Evolutionary conservation across 2,888 invertebrate genomes (phyloP), one percentile per base, ranked within the genome.

Genomic region (Troilus luridus): DNA sequence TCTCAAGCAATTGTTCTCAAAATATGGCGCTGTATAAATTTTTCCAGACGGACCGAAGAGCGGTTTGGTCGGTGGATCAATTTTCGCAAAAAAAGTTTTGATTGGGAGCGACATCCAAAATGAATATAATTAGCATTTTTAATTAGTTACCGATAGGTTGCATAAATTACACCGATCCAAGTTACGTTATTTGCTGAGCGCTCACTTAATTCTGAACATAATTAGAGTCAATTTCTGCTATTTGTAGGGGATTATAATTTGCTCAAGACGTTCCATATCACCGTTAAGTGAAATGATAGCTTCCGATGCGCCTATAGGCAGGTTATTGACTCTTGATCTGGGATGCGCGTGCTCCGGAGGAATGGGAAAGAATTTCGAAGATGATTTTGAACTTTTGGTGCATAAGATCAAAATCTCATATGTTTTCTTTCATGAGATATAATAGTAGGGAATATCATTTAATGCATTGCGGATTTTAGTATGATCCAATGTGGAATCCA

Each of bases 241-340:
- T 85, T 85, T 85, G 56, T 77, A 54, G 56, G 41, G 56, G 12
- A 58, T 56, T 54, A 85, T 85, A 85, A 54, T 56, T 54, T 58
- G 85, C 54, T 54, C 54, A 21, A 81, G 81, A 81, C 6, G 81
- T 54, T 21, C 19, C 21, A 21, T 81, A n/a, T 56, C 56, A n/a
- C 85, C 85, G 85, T 85, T 85, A 85, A 85, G 56, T 85, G 85
- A 85, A 85, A 85, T 85, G 85, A 85, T 85, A 85, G 85, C 85
- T 58, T 12, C 56, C n/a, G 85, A 58, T 85, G 56, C 85, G 56
- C 85, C 85, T 41, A 21, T 9, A 56, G 85, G 85, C 85, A 58
- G 85, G 56, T 85, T 85, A 56, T 85, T 58, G 85, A 85, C 85
- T 85, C 11, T 12, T 3, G 56, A n/a, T n/a, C n/a, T 56, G 54